Percentiles rank a stretch among this genome's conserved stretches.
phyloP scores from a whole-genome alignment of 2,113 vertebrate species.

The Megaceryle maxima region DNA sequence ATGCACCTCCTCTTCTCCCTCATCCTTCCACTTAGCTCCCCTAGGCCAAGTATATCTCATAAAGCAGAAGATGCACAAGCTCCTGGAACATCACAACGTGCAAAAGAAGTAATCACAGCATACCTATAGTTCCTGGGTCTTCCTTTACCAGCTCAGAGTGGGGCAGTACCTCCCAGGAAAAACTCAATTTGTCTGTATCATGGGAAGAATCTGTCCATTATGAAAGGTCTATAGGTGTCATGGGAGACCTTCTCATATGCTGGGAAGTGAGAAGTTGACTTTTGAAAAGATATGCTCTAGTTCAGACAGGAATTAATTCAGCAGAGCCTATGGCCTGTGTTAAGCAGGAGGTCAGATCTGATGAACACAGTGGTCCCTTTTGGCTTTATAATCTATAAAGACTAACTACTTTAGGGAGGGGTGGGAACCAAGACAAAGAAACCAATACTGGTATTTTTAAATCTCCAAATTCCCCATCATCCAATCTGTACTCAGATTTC shows the following conservation, averaged over 20 bases:
- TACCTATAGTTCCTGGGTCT: conserved; percentile 35
- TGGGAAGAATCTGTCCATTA: conserved; percentile 50
- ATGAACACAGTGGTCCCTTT: conserved; percentile 23
- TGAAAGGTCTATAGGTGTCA: conserved; percentile 49
- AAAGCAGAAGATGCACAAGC: conserved; percentile 64
- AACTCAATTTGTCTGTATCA: conserved; percentile 36
- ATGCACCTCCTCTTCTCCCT: conserved; percentile 60
- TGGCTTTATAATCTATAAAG: conserved; percentile 57
- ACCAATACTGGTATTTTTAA: neutral
- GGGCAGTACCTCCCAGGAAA: conserved; percentile 62
- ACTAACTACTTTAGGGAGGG: neutral
- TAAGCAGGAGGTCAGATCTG: conserved; percentile 63
- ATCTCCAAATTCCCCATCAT: neutral
- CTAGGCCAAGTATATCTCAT: conserved; percentile 64
- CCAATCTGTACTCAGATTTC: neutral
- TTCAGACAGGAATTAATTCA: conserved; percentile 66
- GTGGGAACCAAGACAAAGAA: neutral
- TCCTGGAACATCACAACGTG: conserved; percentile 62
- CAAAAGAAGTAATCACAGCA: conserved; percentile 57
- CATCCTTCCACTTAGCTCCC: conserved; percentile 54
- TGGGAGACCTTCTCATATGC: conserved; percentile 61
- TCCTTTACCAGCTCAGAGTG: conserved; percentile 45
- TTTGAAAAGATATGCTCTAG: conserved; percentile 57
- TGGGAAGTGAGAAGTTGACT: conserved; percentile 69
- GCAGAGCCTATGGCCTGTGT: conserved; percentile 23